Evolutionary conservation across 2,113 vertebrate species (phyloP).

Genomic region (Protomyctophum bolini): DNA sequence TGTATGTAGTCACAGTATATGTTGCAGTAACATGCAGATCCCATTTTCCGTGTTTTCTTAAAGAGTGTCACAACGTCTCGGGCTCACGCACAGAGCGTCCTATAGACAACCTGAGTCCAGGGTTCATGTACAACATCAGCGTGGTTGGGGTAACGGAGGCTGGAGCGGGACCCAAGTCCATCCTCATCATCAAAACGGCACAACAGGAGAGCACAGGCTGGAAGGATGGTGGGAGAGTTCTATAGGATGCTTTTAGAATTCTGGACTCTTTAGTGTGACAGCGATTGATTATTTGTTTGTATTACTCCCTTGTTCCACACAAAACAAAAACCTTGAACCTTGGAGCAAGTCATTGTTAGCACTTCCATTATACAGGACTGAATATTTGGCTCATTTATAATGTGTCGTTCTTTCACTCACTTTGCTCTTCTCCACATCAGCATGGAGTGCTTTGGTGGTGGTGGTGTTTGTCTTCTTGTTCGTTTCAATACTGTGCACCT

Average conservation of each 20-base stretch:
- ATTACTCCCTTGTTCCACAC: no score
- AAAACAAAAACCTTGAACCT: no score
- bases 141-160: slow-evolving; percentile 54
- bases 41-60: slow-evolving; percentile 6
- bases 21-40: background rate
- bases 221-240: no score
- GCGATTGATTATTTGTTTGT: no score
- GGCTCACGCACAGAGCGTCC: slow-evolving; percentile 16
- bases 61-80: slow-evolving; percentile 55
- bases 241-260: no score
- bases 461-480: slow-evolving; percentile 52
- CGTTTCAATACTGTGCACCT: slow-evolving; percentile 35
- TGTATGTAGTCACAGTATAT: background rate
- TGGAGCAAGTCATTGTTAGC: no score
- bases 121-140: slow-evolving; percentile 55
- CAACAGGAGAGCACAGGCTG: slow-evolving; percentile 14
- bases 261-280: no score
- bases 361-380: no score
- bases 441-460: slow-evolving; percentile 47
- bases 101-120: slow-evolving; percentile 53
- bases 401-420: background rate
- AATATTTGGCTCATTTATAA: no score
- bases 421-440: slow-evolving; percentile 18
- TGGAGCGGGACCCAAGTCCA: slow-evolving; percentile 57
- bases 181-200: slow-evolving; percentile 10